Evolutionary conservation across 1,140 invertebrate species (phyloP).

Genomic region (Metaphire vulgaris): DNA sequence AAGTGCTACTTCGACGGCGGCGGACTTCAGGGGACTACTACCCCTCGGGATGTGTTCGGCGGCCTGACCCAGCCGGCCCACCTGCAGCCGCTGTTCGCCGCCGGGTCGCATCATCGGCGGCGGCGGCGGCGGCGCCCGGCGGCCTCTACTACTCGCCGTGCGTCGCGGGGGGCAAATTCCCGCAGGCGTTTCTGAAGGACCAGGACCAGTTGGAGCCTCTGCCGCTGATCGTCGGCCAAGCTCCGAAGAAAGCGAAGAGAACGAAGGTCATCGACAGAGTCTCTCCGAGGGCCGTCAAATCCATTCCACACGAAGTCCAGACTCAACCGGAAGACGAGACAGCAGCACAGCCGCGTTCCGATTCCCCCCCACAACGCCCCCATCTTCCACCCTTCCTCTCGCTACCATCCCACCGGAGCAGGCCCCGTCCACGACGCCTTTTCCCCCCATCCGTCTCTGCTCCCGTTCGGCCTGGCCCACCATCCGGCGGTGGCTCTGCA

Average conservation of each 20-base stretch:
- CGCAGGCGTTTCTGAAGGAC: neutral
- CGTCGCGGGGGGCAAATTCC: neutral
- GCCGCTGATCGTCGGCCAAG: neutral
- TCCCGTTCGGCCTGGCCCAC: neutral
- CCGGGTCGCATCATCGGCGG: neutral
- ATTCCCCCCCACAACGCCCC: neutral
- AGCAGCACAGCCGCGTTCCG: neutral
- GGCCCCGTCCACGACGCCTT: neutral
- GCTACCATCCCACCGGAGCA: neutral
- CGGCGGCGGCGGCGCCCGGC: too few relatives aligned
- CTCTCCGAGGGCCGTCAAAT: neutral
- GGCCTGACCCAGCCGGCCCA: neutral
- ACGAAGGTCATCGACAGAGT: neutral
- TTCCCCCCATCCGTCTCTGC: neutral
- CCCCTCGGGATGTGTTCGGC: too few relatives aligned
- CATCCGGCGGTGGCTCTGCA: neutral
- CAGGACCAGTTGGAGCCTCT: neutral
- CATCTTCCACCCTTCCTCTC: neutral
- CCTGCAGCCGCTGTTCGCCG: neutral
- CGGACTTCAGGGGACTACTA: too few relatives aligned
- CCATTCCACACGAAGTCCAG: neutral
- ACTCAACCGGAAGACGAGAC: neutral
- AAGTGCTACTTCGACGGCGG: too few relatives aligned
- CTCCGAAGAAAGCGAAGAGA: neutral
- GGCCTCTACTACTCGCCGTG: neutral